Evolutionary conservation across 2,113 vertebrate genomes (phyloP).

Genomic region (Ancistrus triradiatus): DNA sequence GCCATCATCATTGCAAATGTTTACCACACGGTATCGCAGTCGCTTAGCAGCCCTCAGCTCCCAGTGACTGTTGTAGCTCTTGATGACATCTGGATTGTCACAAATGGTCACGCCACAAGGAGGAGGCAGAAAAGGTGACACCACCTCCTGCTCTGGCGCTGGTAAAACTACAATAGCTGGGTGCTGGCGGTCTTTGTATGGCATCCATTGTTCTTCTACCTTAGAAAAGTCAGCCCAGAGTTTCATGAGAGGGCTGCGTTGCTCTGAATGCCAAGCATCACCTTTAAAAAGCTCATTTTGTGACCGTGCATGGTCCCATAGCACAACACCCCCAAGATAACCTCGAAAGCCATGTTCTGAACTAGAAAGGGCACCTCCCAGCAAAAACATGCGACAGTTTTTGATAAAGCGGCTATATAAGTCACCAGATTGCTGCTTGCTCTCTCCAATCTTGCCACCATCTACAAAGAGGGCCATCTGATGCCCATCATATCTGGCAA

Average conservation of each 20-base stretch:
- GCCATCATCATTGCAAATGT: slow-evolving; percentile 73
- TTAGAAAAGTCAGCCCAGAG: slow-evolving; percentile 68
- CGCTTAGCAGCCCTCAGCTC: slow-evolving; percentile 75
- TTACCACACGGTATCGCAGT: slow-evolving; percentile 84
- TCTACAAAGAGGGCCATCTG: slow-evolving; percentile 84
- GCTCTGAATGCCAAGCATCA: slow-evolving; percentile 45
- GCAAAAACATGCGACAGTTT: slow-evolving; percentile 80
- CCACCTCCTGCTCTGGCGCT: slow-evolving; percentile 57
- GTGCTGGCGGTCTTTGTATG: slow-evolving; percentile 70
- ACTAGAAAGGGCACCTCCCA: slow-evolving; percentile 82
- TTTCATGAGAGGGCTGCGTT: slow-evolving; percentile 40
- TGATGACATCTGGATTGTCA: slow-evolving; percentile 83
- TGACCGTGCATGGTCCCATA: slow-evolving; percentile 72
- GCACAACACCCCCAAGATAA: slow-evolving; percentile 70
- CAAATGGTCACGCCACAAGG: slow-evolving; percentile 83
- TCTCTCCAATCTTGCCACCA: slow-evolving; percentile 79
- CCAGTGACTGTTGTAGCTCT: slow-evolving; percentile 82
- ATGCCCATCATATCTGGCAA: slow-evolving; percentile 78
- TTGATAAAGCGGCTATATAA: slow-evolving; percentile 87
- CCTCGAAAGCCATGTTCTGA: slow-evolving; percentile 76
- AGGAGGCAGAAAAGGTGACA: slow-evolving; percentile 74
- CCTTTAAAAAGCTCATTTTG: slow-evolving; percentile 69
- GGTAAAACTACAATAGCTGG: slow-evolving; percentile 68
- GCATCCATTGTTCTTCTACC: slow-evolving; percentile 70
- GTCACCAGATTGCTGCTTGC: slow-evolving; percentile 72